These are phyloP conservation scores for Psittacara wagleri DNA, from an alignment of 2,113 vertebrate species.

Conservation along the genomic window DNA sequence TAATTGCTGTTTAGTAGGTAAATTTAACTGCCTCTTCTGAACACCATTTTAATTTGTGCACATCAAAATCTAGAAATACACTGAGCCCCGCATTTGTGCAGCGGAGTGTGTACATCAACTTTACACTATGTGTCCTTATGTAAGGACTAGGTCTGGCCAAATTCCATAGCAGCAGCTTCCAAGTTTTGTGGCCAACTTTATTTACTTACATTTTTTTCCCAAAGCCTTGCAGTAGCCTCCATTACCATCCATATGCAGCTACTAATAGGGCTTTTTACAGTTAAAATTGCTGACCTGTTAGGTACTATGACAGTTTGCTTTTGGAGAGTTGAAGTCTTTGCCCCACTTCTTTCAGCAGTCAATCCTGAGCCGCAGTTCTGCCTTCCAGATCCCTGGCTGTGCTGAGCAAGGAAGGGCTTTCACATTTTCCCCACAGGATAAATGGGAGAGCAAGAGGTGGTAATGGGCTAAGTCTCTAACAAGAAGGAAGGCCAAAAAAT, in stretches of 20 bases:
- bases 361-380: neutral
- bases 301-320: neutral
- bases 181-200: neutral
- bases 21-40: neutral
- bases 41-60: neutral
- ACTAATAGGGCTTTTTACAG: neutral
- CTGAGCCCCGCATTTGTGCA: neutral
- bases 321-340: neutral
- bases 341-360: neutral
- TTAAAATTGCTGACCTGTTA: neutral
- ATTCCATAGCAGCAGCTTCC: neutral
- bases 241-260: neutral
- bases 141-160: neutral
- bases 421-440: neutral
- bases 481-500: neutral
- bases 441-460: neutral
- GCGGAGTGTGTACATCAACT: neutral
- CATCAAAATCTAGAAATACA: neutral
- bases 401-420: neutral
- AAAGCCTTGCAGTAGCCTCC: neutral
- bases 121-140: neutral
- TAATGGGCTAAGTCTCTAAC: neutral
- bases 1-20: neutral
- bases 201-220: neutral
- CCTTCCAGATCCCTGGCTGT: neutral